Conservation (phyloP, 2,797 vertebrate genomes). For the Syndactyla subalaris region DNA sequence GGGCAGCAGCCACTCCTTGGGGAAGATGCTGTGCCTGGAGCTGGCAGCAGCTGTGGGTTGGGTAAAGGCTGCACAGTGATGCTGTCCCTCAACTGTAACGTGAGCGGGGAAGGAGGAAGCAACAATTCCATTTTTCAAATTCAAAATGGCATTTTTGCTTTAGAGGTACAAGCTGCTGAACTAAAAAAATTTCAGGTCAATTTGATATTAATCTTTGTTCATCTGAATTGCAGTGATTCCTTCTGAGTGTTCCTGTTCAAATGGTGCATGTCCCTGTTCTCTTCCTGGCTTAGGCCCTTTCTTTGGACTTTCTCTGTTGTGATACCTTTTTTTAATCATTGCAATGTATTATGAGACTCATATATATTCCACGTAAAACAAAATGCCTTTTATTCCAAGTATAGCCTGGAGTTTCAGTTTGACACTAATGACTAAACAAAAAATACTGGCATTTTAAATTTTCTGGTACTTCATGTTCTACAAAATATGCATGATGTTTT, state of each 20-base stretch:
- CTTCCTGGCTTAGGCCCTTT: neutral
- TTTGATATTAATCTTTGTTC: neutral
- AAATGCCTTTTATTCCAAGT: neutral
- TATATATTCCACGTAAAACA: neutral
- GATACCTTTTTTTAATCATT: neutral
- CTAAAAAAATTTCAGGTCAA: neutral
- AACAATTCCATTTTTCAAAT: neutral
- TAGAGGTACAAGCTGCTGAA: neutral
- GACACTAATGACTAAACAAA: neutral
- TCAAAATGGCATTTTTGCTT: neutral
- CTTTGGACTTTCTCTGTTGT: neutral
- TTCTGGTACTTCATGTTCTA: neutral
- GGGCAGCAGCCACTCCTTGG: neutral
- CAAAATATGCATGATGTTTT: neutral
- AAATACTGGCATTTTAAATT: neutral
- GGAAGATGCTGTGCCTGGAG: neutral
- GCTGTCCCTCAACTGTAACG: rapidly evolving
- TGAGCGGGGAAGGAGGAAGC: neutral
- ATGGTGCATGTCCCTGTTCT: neutral
- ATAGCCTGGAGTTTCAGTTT: neutral
- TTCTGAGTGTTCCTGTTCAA: rapidly evolving
- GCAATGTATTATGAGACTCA: rapidly evolving
- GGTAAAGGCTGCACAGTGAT: rapidly evolving
- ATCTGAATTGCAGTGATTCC: neutral
- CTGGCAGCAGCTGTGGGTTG: neutral